A percentile compares a stretch with the other conserved stretches of the same genome.
Conservation (phyloP, 2,113 vertebrate genomes). For the Vulpes vulpes region DNA sequence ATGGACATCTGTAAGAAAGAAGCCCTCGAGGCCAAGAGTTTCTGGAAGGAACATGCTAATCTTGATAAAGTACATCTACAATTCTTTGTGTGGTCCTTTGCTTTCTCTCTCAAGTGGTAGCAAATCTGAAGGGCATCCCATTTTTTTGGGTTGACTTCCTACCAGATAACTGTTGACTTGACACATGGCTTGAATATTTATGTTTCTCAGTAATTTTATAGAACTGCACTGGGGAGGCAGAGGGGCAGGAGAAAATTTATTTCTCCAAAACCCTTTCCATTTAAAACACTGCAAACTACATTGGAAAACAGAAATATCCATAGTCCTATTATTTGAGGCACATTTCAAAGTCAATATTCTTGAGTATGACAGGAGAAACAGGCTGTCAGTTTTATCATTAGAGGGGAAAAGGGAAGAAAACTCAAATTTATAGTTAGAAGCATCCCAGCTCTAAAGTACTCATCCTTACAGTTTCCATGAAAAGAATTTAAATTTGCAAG, state of each 20-base stretch:
- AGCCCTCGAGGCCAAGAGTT: not conserved
- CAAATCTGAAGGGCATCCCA: not conserved
- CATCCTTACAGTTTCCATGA: not conserved
- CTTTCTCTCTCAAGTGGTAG: not conserved
- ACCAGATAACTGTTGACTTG: not conserved
- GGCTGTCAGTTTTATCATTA: conserved; percentile 13
- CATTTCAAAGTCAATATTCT: not conserved
- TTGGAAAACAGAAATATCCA: not conserved
- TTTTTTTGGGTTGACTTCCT: conserved; percentile 30
- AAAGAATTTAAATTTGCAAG: conserved; percentile 35
- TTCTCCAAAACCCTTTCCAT: not conserved
- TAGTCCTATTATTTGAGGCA: conserved; percentile 16
- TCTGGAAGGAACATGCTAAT: not conserved
- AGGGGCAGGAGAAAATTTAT: not conserved
- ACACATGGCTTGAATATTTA: conserved; percentile 9
- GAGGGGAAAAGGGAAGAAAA: not conserved
- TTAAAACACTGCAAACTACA: not conserved
- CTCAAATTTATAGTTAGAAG: not conserved
- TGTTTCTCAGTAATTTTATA: not conserved
- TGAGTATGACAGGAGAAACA: not conserved
- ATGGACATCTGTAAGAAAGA: not conserved
- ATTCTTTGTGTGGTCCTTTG: not conserved
- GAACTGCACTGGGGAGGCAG: not conserved
- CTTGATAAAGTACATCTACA: not conserved
- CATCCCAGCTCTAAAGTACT: not conserved